Conservation (phyloP, 2,797 vertebrate species). For the Diplodus sargus region DNA sequence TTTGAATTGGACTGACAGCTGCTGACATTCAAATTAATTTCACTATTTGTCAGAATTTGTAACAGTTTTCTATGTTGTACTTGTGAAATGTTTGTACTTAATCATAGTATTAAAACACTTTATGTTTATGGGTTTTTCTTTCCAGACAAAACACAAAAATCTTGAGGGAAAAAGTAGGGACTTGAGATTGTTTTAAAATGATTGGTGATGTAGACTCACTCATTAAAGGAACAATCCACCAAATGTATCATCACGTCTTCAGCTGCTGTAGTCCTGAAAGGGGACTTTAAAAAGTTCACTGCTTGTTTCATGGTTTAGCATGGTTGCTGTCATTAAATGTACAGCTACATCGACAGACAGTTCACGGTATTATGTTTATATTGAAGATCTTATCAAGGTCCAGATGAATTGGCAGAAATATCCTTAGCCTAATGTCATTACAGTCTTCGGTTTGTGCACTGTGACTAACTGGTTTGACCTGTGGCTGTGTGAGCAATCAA, state of each 20-base stretch:
- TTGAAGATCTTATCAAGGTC: neutral
- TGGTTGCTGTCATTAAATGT: neutral
- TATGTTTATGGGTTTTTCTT: neutral
- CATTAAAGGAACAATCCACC: neutral
- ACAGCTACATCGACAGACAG: too few species aligned
- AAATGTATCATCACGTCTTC: too few species aligned
- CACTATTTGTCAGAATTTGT: neutral
- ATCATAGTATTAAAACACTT: too few species aligned
- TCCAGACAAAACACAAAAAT: neutral
- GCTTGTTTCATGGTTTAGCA: neutral
- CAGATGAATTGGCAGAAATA: constrained; percentile 15
- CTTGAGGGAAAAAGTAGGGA: neutral
- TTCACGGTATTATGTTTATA: constrained; percentile 12
- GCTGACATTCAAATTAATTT: constrained; percentile 17
- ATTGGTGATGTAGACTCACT: neutral
- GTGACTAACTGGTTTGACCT: constrained; percentile 40
- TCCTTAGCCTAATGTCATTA: constrained; percentile 11
- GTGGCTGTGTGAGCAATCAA: constrained; percentile 2
- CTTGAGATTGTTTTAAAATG: neutral
- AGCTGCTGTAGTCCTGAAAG: neutral
- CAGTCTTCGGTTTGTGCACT: constrained; percentile 8
- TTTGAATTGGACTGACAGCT: constrained; percentile 28
- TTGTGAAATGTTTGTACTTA: neutral
- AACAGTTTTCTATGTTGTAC: neutral
- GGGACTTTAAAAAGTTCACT: neutral